Conservation (phyloP, 2,888 invertebrate species). For the Cephus spinipes region DNA sequence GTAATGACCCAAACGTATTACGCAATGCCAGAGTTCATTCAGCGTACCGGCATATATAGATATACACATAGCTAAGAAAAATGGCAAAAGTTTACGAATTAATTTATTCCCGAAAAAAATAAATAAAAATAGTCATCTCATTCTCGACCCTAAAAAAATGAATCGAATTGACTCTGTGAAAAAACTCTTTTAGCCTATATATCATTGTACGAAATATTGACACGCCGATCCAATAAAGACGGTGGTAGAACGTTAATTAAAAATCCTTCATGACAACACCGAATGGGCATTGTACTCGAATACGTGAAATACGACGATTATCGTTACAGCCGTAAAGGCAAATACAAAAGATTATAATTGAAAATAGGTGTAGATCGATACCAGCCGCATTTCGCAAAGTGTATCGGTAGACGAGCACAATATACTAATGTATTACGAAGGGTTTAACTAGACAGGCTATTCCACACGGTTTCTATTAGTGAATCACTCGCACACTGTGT, state of each 20-base stretch:
- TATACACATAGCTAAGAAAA: not conserved
- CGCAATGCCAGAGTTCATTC: not conserved
- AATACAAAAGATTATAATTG: not conserved
- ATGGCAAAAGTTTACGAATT: not conserved
- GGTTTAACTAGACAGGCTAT: slow-evolving; percentile 50
- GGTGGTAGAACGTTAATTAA: not conserved
- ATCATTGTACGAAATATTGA: not conserved
- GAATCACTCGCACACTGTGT: slow-evolving; percentile 47
- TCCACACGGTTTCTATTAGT: slow-evolving; percentile 48
- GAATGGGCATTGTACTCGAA: too few species aligned
- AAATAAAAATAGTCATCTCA: not conserved
- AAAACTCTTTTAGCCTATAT: not conserved
- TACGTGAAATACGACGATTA: not conserved
- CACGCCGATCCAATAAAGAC: not conserved
- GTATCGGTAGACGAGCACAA: slow-evolving; percentile 26
- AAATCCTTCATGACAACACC: not conserved
- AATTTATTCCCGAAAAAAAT: not conserved
- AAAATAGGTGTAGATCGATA: not conserved
- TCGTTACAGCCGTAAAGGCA: not conserved
- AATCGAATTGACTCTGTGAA: not conserved
- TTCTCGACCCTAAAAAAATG: not conserved
- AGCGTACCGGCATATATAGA: not conserved
- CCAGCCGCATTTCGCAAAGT: slow-evolving; percentile 1
- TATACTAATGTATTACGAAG: slow-evolving; percentile 46
- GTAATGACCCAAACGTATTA: not conserved